phyloP scores from a whole-genome alignment of 2,888 invertebrate genomes.

The Erynnis tages region DNA sequence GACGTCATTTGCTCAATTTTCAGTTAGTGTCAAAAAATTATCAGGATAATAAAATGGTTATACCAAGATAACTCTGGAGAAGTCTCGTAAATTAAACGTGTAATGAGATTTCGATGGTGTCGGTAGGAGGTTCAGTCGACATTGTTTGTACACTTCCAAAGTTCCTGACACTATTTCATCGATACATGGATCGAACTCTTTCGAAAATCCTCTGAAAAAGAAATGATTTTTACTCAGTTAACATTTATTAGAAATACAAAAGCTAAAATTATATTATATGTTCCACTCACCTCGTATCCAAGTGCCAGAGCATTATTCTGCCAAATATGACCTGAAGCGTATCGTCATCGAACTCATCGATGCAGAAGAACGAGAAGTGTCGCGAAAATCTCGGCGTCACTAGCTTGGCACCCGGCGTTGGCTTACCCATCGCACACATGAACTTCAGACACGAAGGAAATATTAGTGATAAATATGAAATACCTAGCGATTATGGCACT shows the following conservation, averaged over 20 bases:
- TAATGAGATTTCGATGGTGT: slow-evolving; percentile 97
- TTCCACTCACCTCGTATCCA: slow-evolving; percentile 89
- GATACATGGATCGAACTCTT: slow-evolving; percentile 96
- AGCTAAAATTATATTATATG: too few species aligned
- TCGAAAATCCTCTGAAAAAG: slow-evolving; percentile 91
- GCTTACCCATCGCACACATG: slow-evolving; percentile 92
- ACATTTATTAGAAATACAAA: not conserved
- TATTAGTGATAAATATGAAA: too few species aligned
- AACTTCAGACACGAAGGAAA: too few species aligned
- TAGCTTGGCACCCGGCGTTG: slow-evolving; percentile 90
- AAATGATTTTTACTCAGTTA: not conserved
- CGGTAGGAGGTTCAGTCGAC: slow-evolving; percentile 90
- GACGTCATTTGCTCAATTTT: too few species aligned
- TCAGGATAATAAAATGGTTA: slow-evolving; percentile 10
- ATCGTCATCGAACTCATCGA: slow-evolving; percentile 94
- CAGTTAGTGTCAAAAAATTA: not conserved
- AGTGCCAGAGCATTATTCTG: slow-evolving; percentile 96
- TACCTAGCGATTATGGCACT: too few species aligned
- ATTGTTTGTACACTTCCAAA: slow-evolving; percentile 91
- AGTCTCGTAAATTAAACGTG: slow-evolving; percentile 96
- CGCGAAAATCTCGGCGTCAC: slow-evolving; percentile 92
- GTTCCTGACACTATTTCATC: slow-evolving; percentile 94
- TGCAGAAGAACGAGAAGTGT: slow-evolving; percentile 91
- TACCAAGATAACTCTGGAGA: slow-evolving; percentile 94
- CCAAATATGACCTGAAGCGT: slow-evolving; percentile 93